Conservation (phyloP, 2,888 invertebrate species). For the Brachypalpus laphriformis region DNA sequence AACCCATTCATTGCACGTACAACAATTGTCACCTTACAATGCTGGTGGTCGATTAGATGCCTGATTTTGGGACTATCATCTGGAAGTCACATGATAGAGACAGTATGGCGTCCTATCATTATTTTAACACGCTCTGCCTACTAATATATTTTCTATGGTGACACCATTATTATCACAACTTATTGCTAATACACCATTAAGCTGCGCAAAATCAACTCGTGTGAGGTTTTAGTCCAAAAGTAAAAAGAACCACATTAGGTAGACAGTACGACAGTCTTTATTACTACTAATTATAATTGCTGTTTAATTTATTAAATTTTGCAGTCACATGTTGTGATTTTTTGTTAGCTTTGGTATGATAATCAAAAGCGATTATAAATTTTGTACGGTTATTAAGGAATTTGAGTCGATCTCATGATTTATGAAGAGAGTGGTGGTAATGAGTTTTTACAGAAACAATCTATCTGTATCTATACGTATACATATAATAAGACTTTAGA, state of each 20-base stretch:
- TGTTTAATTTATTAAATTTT: not conserved
- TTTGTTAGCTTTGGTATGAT: not conserved
- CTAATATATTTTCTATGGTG: not conserved
- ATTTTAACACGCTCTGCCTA: not conserved
- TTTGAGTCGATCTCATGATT: not conserved
- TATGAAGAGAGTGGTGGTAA: not conserved
- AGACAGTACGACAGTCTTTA: not conserved
- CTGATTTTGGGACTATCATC: slow-evolving; percentile 44
- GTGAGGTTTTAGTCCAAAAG: not conserved
- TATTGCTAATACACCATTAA: not conserved
- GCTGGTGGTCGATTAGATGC: slow-evolving; percentile 48
- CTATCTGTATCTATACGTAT: too few relatives aligned
- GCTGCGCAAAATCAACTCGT: not conserved
- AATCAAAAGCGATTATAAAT: not conserved
- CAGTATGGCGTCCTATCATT: not conserved
- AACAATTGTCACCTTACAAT: not conserved
- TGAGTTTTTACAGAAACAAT: not conserved
- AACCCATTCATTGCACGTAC: not conserved
- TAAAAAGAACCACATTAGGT: not conserved
- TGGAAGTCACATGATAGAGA: slow-evolving; percentile 35
- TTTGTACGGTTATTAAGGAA: not conserved
- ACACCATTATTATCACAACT: not conserved
- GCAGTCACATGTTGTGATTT: not conserved
- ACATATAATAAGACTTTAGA: too few relatives aligned
- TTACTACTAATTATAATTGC: not conserved